Base-by-base conservation (phyloP, 1,140 invertebrate species). In the Chironomus tepperi region DNA sequence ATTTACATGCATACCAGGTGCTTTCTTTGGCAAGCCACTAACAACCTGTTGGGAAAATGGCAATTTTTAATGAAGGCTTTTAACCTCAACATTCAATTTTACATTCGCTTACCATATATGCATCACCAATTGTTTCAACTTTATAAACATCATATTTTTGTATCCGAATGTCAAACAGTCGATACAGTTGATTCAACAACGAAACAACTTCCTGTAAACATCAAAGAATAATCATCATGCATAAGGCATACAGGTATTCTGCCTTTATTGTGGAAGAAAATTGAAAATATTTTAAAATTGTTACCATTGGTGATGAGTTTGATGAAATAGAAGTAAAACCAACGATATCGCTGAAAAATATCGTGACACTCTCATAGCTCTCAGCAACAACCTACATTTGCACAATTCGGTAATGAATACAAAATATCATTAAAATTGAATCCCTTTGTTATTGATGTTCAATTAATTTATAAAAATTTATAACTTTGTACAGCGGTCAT, bases 271-370 rank as follows among this genome's bases (percentile, higher is more conserved):
- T 34, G 12, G 19, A 12, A 24, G 6, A 12, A 19, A 21, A 73
- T n/a, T 73, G 9, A 83, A 67, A 84, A 81, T 82, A 83, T 83
- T 76, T 81, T 82, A 47, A 82, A 83, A 75, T 90, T 88, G 82
- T 92, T 93, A 96, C 90, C 80, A 92, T 85, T 9, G 91, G 91
- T 6, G 89, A 90, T 77, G 88, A 90, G 65, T 87, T 85, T 3
- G 90, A 89, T 2, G 90, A 88, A 77, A 94, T 88, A 79, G 87
- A 88, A 16, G 91, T 93, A 80, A 93, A 93, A 0, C 90, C 90
- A 24, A 93, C 91, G 74, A 93, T 92, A 78, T 93, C 92, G 75
- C 90, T 91, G 81, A 93, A 93, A 83, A 91, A 93, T 74, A 93
- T 88, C 0, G 90, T 92, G 8, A 91, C 90, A 7, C 86, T 85